These are phyloP conservation scores for Eledone cirrhosa DNA, from an alignment of 2,888 invertebrate genomes.

Conservation along the genomic window DNA sequence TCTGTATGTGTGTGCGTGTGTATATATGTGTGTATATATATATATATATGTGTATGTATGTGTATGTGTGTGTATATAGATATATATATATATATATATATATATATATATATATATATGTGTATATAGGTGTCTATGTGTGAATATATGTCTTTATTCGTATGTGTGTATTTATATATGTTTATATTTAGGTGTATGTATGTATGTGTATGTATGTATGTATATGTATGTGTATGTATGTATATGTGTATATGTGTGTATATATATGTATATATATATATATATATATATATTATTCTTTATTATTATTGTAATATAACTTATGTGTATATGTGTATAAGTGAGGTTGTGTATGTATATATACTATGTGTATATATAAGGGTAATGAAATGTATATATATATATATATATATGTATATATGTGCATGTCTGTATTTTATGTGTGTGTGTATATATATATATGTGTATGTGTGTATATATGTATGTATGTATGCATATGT, in stretches of 20 bases:
- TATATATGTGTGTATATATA: constrained; percentile 1
- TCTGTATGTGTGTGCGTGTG: neutral
- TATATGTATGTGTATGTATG: neutral
- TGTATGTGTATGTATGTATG: neutral
- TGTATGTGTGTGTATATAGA: neutral
- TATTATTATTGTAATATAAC: too few relatives aligned
- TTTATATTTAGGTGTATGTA: too few relatives aligned
- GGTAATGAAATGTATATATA: too few relatives aligned
- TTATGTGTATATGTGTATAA: too few relatives aligned
- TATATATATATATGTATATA: constrained; percentile 4
- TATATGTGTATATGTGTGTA: neutral
- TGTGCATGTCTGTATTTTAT: too few relatives aligned
- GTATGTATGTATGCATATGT: too few relatives aligned
- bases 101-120: neutral
- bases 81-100: constrained; percentile 18
- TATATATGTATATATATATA: neutral
- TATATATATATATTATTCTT: neutral
- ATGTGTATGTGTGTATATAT: too few relatives aligned
- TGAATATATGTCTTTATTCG: neutral
- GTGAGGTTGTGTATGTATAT: too few relatives aligned
- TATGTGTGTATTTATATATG: too few relatives aligned
- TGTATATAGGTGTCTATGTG: neutral
- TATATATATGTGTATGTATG: constrained; percentile 9
- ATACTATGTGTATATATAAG: too few relatives aligned
- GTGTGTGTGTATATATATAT: too few relatives aligned